Conservation (phyloP, 2,797 vertebrate species). For the Macrochelys suwanniensis region DNA sequence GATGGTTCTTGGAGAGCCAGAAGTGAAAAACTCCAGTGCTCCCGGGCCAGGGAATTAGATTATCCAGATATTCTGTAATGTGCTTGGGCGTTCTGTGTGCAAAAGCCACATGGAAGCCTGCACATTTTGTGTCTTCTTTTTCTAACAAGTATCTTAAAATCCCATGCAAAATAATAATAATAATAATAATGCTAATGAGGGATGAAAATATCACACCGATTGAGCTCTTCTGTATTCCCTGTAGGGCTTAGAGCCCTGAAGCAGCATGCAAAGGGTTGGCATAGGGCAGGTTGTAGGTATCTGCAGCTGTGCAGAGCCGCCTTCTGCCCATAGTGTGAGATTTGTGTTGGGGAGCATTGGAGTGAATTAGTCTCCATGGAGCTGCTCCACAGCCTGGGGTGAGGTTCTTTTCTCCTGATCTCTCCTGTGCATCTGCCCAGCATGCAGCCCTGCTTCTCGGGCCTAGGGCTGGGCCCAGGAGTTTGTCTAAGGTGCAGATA, state of each 20-base stretch:
- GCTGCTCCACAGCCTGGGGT: too few species aligned
- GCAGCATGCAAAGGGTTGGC: not conserved
- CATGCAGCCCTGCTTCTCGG: not conserved
- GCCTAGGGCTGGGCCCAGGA: not conserved
- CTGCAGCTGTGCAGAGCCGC: not conserved
- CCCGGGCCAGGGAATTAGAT: not conserved
- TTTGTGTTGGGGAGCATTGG: not conserved
- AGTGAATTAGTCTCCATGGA: not conserved
- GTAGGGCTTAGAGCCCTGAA: not conserved
- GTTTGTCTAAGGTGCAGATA: not conserved
- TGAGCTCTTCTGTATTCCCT: not conserved
- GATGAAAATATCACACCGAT: too few species aligned
- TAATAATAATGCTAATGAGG: not conserved
- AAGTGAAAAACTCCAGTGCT: not conserved
- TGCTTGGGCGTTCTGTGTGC: not conserved
- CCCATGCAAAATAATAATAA: not conserved
- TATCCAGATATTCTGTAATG: not conserved
- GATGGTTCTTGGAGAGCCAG: not conserved
- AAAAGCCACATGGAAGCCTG: not conserved
- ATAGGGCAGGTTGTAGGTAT: not conserved
- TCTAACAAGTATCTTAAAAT: not conserved
- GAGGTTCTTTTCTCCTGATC: not conserved
- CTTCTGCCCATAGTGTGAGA: not conserved
- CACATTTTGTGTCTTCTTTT: not conserved
- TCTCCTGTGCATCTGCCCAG: not conserved